Percentiles rank a stretch among this genome's conserved stretches.
These are phyloP conservation scores for Daboia siamensis DNA, from an alignment of 2,113 vertebrate genomes.

Conservation along the genomic window DNA sequence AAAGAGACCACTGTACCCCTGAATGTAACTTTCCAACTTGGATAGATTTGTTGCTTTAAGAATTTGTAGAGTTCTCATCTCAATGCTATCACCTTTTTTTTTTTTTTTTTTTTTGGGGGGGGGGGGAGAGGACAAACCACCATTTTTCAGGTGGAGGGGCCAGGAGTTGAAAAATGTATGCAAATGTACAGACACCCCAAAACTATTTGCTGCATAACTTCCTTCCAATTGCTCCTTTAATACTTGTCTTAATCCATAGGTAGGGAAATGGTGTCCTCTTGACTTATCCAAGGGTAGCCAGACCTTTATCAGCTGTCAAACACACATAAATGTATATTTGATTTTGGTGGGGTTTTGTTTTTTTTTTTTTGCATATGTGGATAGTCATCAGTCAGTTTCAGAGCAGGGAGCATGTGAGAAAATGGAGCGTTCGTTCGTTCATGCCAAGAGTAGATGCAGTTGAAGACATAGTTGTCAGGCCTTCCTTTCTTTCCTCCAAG, in stretches of 20 bases:
- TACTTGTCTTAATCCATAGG: background rate
- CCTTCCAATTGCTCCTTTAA: background rate
- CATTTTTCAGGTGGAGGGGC: background rate
- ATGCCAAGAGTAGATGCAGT: background rate
- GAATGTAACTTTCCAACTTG: background rate
- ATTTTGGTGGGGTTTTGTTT: background rate
- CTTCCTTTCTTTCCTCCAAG: background rate
- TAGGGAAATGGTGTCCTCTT: background rate
- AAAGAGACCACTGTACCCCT: rapidly evolving
- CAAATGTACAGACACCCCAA: background rate
- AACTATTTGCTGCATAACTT: background rate
- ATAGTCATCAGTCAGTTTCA: background rate
- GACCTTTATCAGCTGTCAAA: background rate
- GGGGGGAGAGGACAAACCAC: background rate
- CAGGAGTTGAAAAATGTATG: background rate
- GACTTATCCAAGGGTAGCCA: background rate
- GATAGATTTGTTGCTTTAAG: background rate
- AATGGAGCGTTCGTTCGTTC: background rate
- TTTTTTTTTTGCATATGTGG: background rate
- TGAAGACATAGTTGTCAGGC: background rate
- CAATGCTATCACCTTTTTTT: background rate
- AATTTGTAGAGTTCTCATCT: background rate
- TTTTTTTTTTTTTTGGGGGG: too few species aligned
- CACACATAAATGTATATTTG: background rate
- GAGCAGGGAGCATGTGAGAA: background rate